Percentiles rank a stretch among this genome's conserved stretches.
Conservation (phyloP, 2,888 invertebrate genomes). For the Caenorhabditis sp. region DNA sequence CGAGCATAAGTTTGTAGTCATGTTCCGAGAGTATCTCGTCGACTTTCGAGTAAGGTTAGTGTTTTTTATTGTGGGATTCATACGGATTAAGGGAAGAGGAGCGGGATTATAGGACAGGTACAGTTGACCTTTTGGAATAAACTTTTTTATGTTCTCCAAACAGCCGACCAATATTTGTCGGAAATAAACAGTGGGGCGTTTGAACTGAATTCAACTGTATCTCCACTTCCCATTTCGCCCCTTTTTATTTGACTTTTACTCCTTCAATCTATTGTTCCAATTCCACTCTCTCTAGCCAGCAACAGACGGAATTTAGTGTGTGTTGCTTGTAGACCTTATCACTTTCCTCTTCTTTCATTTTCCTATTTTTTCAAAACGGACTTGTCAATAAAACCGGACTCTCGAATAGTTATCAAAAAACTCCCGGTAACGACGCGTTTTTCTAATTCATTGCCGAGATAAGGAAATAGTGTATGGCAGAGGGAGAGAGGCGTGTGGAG, state of each 20-base stretch:
- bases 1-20: not conserved
- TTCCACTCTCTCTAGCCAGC: too few relatives aligned
- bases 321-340: not conserved
- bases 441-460: constrained; percentile 2
- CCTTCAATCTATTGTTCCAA: not conserved
- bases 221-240: too few relatives aligned
- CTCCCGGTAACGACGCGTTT: constrained; percentile 8
- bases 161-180: not conserved
- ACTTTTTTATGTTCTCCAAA: not conserved
- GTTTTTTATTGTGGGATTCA: constrained; percentile 1
- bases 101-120: too few relatives aligned
- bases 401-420: constrained; percentile 5
- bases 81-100: not conserved
- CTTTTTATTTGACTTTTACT: too few relatives aligned
- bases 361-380: constrained; percentile 6
- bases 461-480: not conserved
- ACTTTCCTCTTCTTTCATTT: not conserved
- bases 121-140: too few relatives aligned
- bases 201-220: too few relatives aligned
- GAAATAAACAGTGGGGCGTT: too few relatives aligned
- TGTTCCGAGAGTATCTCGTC: not conserved
- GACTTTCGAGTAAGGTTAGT: not conserved
- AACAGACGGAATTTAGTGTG: not conserved
- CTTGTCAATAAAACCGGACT: constrained; percentile 12
- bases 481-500: not conserved